These are phyloP conservation scores for Sula dactylatra DNA, from an alignment of 2,113 vertebrate genomes.

Conservation along the genomic window DNA sequence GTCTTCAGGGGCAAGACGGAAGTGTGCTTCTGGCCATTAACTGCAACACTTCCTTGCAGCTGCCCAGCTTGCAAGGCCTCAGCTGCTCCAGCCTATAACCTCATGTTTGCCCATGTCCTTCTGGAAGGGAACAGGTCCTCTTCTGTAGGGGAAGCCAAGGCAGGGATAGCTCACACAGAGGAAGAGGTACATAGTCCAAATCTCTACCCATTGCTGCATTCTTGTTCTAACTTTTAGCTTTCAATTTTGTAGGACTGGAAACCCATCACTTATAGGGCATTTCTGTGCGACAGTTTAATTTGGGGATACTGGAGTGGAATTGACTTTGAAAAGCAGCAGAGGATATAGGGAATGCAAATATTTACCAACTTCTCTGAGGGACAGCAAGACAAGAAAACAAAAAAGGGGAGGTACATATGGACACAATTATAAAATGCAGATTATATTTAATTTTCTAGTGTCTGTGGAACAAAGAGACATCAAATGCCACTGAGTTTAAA, in stretches of 20 bases:
- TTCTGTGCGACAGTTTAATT: conserved; percentile 31
- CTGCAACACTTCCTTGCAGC: neutral
- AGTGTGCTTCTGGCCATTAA: neutral
- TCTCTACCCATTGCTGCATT: neutral
- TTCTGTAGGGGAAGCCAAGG: neutral
- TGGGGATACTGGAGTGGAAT: conserved; percentile 19
- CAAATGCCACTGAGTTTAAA: neutral
- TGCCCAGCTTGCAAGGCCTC: neutral
- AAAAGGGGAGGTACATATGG: neutral
- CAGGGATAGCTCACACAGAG: neutral
- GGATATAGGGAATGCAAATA: neutral
- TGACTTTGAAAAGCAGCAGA: conserved; percentile 21
- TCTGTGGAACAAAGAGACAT: neutral
- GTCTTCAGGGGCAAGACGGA: neutral
- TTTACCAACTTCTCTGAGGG: neutral
- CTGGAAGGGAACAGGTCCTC: neutral
- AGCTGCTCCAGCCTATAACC: neutral
- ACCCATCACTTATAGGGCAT: neutral
- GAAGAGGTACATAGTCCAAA: neutral
- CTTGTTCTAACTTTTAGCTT: neutral
- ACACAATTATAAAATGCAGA: neutral
- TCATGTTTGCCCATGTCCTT: neutral
- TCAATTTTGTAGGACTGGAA: neutral
- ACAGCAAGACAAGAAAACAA: neutral
- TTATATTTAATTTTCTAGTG: neutral